Evolutionary conservation across 2,113 vertebrate species (phyloP).

Genomic region (Chloropsis cyanopogon): DNA sequence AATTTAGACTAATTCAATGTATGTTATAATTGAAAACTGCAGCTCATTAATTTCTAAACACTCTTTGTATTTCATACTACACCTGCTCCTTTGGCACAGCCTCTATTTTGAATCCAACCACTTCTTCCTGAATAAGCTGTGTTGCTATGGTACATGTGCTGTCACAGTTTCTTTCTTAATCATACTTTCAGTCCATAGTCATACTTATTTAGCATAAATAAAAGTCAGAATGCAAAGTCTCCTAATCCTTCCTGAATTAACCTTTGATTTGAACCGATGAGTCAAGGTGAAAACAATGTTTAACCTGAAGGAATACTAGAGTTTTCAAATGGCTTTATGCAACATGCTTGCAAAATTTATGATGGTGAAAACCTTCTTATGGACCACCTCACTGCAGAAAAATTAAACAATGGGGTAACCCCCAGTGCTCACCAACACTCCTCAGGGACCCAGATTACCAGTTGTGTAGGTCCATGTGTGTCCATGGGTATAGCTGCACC

Average conservation of each 20-base stretch:
- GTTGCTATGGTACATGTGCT: conserved; percentile 72
- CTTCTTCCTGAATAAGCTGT: conserved; percentile 45
- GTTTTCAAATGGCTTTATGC: not conserved
- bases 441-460: not conserved
- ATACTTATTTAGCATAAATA: conserved; percentile 38
- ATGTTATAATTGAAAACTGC: conserved; percentile 38
- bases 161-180: conserved; percentile 48
- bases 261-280: not conserved
- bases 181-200: conserved; percentile 48
- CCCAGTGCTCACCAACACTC: not conserved
- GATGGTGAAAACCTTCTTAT: not conserved
- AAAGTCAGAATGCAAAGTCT: conserved; percentile 22
- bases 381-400: not conserved
- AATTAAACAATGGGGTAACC: not conserved
- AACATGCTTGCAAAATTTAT: not conserved
- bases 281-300: not conserved
- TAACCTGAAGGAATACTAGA: not conserved
- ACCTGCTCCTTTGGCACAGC: conserved; percentile 46
- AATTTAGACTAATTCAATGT: conserved; percentile 26
- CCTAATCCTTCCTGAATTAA: not conserved
- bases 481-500: not conserved
- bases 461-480: not conserved
- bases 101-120: conserved; percentile 21
- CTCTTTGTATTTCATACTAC: conserved; percentile 42
- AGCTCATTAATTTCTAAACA: conserved; percentile 46